These are phyloP conservation scores for Propithecus perrieri DNA, from an alignment of 2,797 vertebrate species.

Conservation along the genomic window DNA sequence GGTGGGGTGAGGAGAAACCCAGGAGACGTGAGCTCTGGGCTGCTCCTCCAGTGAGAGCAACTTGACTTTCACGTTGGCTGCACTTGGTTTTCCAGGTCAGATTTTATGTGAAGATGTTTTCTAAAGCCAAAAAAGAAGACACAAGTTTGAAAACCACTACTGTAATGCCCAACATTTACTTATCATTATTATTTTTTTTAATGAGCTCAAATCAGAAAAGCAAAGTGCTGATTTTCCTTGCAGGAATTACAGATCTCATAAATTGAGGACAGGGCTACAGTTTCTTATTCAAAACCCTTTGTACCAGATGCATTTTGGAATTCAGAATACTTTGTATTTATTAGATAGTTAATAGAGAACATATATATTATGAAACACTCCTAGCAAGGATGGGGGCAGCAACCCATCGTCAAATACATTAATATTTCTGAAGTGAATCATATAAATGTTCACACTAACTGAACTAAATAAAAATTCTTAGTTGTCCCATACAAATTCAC, in stretches of 20 bases:
- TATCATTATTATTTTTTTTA: background rate
- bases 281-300: background rate
- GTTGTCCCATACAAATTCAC: background rate
- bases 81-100: background rate
- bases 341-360: background rate
- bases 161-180: background rate
- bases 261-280: background rate
- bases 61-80: background rate
- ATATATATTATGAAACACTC: background rate
- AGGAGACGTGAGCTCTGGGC: background rate
- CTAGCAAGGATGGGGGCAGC: background rate
- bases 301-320: background rate
- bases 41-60: background rate
- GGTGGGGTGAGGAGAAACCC: background rate
- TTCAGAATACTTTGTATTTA: background rate
- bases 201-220: background rate
- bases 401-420: background rate
- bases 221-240: background rate
- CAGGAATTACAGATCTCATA: background rate
- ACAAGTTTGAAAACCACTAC: background rate
- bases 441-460: background rate
- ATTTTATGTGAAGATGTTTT: constrained; percentile 25
- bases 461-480: background rate
- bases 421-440: background rate
- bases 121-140: background rate